phyloP scores from a whole-genome alignment of 1,140 invertebrate genomes.

The Calosoma granatense region DNA sequence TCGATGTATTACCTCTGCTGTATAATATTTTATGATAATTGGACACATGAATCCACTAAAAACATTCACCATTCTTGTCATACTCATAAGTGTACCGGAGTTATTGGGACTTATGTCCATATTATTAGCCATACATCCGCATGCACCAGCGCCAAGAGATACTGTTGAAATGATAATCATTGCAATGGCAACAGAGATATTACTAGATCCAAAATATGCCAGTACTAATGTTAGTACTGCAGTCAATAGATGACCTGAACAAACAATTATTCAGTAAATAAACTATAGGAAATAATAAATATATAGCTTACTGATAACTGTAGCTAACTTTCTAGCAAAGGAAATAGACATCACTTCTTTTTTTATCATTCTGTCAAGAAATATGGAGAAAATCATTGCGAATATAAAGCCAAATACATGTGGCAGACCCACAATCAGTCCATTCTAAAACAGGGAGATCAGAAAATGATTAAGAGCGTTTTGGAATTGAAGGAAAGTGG shows the following conservation, averaged over 20 bases:
- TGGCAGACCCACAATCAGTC: slow-evolving; percentile 15
- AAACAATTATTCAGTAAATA: neutral
- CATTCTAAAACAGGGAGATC: slow-evolving; percentile 14
- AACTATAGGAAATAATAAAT: neutral
- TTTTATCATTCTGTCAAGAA: slow-evolving; percentile 11
- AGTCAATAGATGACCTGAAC: slow-evolving; percentile 17
- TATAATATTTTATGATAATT: slow-evolving; percentile 8
- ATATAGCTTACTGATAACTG: slow-evolving; percentile 10
- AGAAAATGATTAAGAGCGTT: neutral
- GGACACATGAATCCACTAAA: slow-evolving; percentile 16
- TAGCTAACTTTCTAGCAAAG: slow-evolving; percentile 12
- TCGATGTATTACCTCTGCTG: neutral
- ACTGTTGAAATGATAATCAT: slow-evolving; percentile 10
- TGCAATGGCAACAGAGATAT: slow-evolving; percentile 11
- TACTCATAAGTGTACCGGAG: slow-evolving; percentile 16
- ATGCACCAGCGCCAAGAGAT: slow-evolving; percentile 15
- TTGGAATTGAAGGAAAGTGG: slow-evolving; percentile 2
- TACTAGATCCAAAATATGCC: neutral
- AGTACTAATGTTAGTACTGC: slow-evolving; percentile 12
- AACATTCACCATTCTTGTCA: slow-evolving; percentile 13
- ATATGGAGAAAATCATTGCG: slow-evolving; percentile 12
- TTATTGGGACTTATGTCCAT: slow-evolving; percentile 19
- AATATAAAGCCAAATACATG: slow-evolving; percentile 16
- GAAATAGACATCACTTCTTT: slow-evolving; percentile 12
- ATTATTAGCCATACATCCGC: slow-evolving; percentile 18